Evolutionary conservation across 2,797 vertebrate species (phyloP), one percentile per base, ranked within the genome.

Genomic region (Cryptoblepharus egeriae): DNA sequence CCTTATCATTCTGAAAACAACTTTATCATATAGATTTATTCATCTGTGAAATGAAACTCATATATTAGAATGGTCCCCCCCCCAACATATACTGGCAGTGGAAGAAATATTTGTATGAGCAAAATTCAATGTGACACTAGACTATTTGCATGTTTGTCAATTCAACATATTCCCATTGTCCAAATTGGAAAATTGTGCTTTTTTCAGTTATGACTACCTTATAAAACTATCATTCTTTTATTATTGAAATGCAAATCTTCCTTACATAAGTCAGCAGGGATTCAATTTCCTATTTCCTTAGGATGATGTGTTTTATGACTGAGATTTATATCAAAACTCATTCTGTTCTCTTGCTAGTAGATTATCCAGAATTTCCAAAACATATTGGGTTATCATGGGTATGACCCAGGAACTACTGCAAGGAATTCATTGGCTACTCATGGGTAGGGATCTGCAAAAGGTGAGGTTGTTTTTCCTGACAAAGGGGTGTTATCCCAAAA

Each of bases 311-410:
- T 85, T 90, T 69, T 1, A 1, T 81, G 84, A 84, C 65, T 42
- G 77, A 64, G 87, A 74, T 6, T 86, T 74, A 87, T 87, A 80
- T 74, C 20, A 74, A 90, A 82, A 90, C 67, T 85, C 80, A 70
- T 78, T 90, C 90, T 87, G 82, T 77, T 90, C 69, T 90, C 74
- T 91, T 86, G 91, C 82, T 86, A 42, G 71, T 87, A 60, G 82
- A 74, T 90, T 87, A 87, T 88, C 87, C 84, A 84, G 65, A 82
- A 90, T 84, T 78, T 74, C 35, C 63, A 75, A 63, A 80, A 82
- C 68, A 87, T 8, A 61, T 69, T 85, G 70, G 75, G 68, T 77
- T 86, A 77, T 65, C 32, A 71, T 5, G 1, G 76, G 75, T 71
- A 70, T 57, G 49, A 85, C 76, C 18, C 85, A 77, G 64, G 75